Evolutionary conservation across 2,113 vertebrate species (phyloP), one percentile per base, ranked within the genome.

Genomic region (Sinocyclocheilus maitianheensis): DNA sequence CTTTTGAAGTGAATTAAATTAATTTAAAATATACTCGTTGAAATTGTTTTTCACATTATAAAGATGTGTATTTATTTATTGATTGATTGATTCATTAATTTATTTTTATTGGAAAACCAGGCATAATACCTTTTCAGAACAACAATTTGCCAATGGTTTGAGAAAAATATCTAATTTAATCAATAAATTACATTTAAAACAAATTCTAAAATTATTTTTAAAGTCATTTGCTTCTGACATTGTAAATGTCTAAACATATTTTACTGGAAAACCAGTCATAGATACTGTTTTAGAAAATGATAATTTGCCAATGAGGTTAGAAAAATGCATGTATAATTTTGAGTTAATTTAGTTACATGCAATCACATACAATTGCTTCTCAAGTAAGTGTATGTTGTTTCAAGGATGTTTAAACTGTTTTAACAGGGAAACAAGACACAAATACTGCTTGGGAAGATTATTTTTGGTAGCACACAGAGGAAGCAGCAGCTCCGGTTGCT

Each of bases 401-500:
- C 34, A 37, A 71, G 20, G 37, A 74, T 12, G 37, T 43, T 46
- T 5, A n/a, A 2, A n/a, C 1, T 5, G 12, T 43, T n/a, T 22
- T n/a, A 10, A 74, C 8, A 74, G 9, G 20, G n/a, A 74, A 43
- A 43, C 22, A 43, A 46, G 37, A n/a, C 71, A 43, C 9, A 43
- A 43, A 72, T 43, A 74, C 37, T 46, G 37, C 12, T 74, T 43
- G 37, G 40, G 11, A 72, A 48, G 43, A 48, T 48, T 76, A 48
- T 76, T 76, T 76, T 48, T 48, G 72, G 43, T 43, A 76, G 72
- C 43, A 48, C 20, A 22, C 37, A 72, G 69, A 65, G 58, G 55
- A 67, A 51, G 16, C 13, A 53, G 79, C 69, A 84, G 80, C 53
- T 81, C 76, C 48, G 30, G 85, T 84, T 88, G 85, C 69, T 62